Percentiles rank a stretch among this genome's conserved stretches.
Evolutionary conservation across 2,888 invertebrate genomes (phyloP).

Genomic region (Lysandra bellargus): DNA sequence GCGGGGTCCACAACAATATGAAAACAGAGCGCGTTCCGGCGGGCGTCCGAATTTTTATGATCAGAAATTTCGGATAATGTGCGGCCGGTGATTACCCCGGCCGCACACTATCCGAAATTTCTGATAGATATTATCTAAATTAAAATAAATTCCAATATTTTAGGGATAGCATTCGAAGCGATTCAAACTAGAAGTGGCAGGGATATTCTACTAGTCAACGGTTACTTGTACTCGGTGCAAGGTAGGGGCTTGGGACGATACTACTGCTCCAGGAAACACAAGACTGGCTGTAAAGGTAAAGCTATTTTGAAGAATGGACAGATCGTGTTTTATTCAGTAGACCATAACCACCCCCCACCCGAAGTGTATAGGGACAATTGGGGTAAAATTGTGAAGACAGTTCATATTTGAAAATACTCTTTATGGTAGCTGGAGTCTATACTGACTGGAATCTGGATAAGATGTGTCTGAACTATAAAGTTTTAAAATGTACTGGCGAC

Average conservation of each 20-base stretch:
- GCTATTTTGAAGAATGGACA: slow-evolving; percentile 38
- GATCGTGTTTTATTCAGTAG: slow-evolving; percentile 37
- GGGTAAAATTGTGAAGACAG: slow-evolving; percentile 37
- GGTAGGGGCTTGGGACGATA: slow-evolving; percentile 45
- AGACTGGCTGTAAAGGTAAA: slow-evolving; percentile 45
- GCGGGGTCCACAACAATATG: too few species aligned
- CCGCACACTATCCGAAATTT: too few species aligned
- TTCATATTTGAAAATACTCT: background rate
- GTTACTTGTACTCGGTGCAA: slow-evolving; percentile 49
- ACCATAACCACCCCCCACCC: slow-evolving; percentile 49
- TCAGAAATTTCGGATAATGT: too few species aligned
- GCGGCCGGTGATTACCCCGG: too few species aligned
- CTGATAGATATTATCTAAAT: too few species aligned
- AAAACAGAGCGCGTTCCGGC: too few species aligned
- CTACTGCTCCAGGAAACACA: slow-evolving; percentile 50
- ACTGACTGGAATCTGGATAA: too few species aligned
- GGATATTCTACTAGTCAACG: slow-evolving; percentile 46
- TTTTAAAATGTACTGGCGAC: too few species aligned
- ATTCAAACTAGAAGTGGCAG: slow-evolving; percentile 46
- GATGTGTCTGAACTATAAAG: too few species aligned
- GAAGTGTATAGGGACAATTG: slow-evolving; percentile 35
- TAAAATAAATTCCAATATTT: slow-evolving; percentile 26
- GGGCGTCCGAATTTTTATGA: too few species aligned
- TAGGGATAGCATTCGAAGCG: slow-evolving; percentile 43
- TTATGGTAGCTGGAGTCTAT: too few species aligned